Base-by-base conservation (phyloP, 2,888 invertebrate genomes). In the Crioceris asparagi region DNA sequence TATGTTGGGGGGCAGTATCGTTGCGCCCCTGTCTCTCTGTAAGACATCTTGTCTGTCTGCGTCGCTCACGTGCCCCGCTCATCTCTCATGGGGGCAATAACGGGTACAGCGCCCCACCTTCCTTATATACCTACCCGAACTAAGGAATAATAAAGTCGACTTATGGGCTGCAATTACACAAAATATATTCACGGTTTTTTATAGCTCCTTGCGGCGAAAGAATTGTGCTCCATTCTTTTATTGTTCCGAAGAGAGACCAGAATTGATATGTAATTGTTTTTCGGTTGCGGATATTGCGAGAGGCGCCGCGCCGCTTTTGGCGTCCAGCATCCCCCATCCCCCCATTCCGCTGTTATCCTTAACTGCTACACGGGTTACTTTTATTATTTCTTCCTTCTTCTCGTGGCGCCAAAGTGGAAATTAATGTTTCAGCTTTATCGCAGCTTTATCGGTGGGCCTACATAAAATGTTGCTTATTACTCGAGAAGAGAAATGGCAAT, bases 101-200 rank as follows among this genome's bases (percentile, higher is more conserved):
- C 62, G 60, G 61, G 56, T 60, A 61, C 60, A 59, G 61, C 62
- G 59, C 54, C 57, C 55, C 56, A 53, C 57, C 52, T 51, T 48
- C 48, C 56, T 51, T n/a, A n/a, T n/a, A n/a, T n/a, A n/a, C n/a
- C n/a, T n/a, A n/a, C 48, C 46, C 47, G 51, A 56, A 59, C 58
- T 60, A 60, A 57, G 56, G 59, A 62, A 64, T 62, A 64, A 65
- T 65, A 65, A 65, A 65, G 59, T 60, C 63, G 62, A 63, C 63
- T 64, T 64, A 64, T 62, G 63, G 60, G 49, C 61, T 54, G 59
- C 65, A 65, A 65, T 65, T 65, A 65, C 64, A 63, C 64, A 62
- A 64, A 64, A 64, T 64, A 63, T 64, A 65, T 65, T 65, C 65
- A 64, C 63, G 64, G 62, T 64, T 64, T 65, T 65, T 65, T 65